Conservation (phyloP, 2,113 vertebrate genomes). For the Gallinago undulata region DNA sequence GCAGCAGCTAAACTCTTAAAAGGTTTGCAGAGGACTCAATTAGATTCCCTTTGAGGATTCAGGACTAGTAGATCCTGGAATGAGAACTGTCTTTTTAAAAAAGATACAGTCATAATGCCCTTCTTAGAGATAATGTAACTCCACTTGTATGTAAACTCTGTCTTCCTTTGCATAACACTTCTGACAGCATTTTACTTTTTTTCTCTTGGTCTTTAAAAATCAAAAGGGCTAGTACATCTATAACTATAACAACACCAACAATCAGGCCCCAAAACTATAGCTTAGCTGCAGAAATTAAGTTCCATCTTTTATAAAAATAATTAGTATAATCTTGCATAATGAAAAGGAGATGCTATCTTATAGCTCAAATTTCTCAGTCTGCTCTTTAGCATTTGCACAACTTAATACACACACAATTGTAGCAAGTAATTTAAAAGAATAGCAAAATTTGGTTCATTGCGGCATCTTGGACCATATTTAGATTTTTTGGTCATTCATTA, state of each 20-base stretch:
- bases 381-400: background rate
- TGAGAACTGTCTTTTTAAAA: background rate
- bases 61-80: background rate
- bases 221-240: background rate
- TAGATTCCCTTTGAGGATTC: background rate
- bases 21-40: background rate
- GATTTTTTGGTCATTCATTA: background rate
- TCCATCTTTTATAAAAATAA: background rate
- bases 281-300: background rate
- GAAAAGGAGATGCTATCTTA: background rate
- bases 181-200: background rate
- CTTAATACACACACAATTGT: background rate
- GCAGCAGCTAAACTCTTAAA: background rate
- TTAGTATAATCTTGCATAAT: background rate
- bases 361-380: background rate
- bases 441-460: background rate
- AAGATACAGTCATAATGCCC: fast-evolving
- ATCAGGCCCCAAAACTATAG: background rate
- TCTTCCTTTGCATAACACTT: background rate
- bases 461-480: background rate
- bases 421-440: background rate
- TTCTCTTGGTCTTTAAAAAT: background rate
- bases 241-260: background rate
- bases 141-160: fast-evolving
- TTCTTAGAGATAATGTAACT: background rate